Conservation (phyloP, 2,888 invertebrate species). For the Heliconius erato region DNA sequence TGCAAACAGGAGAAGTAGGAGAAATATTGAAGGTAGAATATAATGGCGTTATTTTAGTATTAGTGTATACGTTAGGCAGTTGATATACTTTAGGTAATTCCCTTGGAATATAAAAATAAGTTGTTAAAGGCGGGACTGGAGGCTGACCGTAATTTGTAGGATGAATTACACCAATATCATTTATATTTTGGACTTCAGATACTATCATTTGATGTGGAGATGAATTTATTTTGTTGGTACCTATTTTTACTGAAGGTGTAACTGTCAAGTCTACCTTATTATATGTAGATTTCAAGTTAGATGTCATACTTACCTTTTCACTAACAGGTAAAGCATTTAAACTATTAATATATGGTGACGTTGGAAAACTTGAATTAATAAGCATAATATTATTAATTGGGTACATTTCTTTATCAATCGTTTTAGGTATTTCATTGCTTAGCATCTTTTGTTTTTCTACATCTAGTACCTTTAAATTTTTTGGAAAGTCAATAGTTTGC, state of each 20-base stretch:
- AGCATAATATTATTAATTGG: neutral
- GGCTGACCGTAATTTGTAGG: neutral
- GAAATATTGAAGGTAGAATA: neutral
- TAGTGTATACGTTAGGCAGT: slow-evolving; percentile 6
- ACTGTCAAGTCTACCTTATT: slow-evolving; percentile 13
- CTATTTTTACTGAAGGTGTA: slow-evolving; percentile 20
- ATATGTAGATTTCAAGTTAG: neutral
- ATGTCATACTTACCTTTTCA: neutral
- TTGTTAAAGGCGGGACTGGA: neutral
- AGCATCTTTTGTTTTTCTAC: neutral
- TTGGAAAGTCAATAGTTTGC: neutral
- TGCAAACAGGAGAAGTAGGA: neutral
- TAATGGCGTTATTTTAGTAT: slow-evolving; percentile 1
- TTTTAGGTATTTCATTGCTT: neutral
- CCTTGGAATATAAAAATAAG: neutral
- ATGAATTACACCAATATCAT: neutral
- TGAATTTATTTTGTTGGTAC: neutral
- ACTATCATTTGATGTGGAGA: neutral
- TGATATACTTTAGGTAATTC: slow-evolving; percentile 19
- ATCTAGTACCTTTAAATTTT: neutral
- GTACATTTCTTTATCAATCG: neutral
- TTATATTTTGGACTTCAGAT: neutral
- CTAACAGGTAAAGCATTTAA: neutral
- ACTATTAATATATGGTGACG: neutral
- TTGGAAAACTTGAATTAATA: neutral